Evolutionary conservation across 2,888 invertebrate species (phyloP).

Genomic region (Drosophila engyochracea): DNA sequence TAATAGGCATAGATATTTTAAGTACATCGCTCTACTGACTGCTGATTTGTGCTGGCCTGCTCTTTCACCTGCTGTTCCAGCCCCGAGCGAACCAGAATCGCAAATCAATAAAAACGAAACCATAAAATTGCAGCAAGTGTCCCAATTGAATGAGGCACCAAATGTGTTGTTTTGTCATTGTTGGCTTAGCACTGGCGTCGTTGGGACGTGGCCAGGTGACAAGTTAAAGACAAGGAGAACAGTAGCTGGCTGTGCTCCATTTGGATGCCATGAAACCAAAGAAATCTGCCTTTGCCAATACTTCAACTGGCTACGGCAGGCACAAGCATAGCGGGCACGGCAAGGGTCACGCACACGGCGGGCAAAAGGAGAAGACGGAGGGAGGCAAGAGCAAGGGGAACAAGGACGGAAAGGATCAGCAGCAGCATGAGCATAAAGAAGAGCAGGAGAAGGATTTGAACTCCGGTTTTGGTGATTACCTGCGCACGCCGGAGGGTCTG

Average conservation of each 20-base stretch:
- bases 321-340: slow-evolving; percentile 63
- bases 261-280: slow-evolving; percentile 80
- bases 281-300: slow-evolving; percentile 78
- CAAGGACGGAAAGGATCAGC: slow-evolving; percentile 43
- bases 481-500: slow-evolving; percentile 84
- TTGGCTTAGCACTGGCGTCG: slow-evolving; percentile 37
- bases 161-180: slow-evolving; percentile 50
- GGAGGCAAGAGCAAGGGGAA: slow-evolving; percentile 28
- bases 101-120: slow-evolving; percentile 78
- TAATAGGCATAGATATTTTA: slow-evolving; percentile 54
- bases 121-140: slow-evolving; percentile 60
- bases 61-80: slow-evolving; percentile 11
- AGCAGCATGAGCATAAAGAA: slow-evolving; percentile 39
- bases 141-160: slow-evolving; percentile 12
- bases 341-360: slow-evolving; percentile 47
- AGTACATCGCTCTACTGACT: slow-evolving; percentile 71
- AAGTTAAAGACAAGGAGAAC: slow-evolving; percentile 1
- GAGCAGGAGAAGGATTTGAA: slow-evolving; percentile 82
- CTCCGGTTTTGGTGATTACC: slow-evolving; percentile 85
- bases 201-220: slow-evolving; percentile 29
- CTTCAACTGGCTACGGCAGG: slow-evolving; percentile 80
- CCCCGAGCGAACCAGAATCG: slow-evolving; percentile 30
- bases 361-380: slow-evolving; percentile 57
- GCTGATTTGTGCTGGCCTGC: slow-evolving; percentile 18
- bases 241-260: slow-evolving; percentile 3